Evolutionary conservation across 2,888 invertebrate species (phyloP), one percentile per base, ranked within the genome.

Genomic region (Plebejus melissa): DNA sequence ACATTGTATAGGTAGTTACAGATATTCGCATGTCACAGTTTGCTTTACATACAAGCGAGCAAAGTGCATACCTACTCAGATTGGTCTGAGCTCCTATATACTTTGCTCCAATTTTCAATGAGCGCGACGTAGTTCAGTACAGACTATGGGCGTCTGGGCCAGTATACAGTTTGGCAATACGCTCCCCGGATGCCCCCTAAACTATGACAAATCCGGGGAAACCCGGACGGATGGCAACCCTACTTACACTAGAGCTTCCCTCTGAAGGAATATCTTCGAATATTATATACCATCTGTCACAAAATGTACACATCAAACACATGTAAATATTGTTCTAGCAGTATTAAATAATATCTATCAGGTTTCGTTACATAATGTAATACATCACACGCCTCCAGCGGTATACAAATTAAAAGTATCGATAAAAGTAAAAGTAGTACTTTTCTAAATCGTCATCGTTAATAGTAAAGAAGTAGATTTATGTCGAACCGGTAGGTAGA

Each of bases 361-460:
- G 9, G 60, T 60, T 60, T 2, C 9, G 9, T 60, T 60, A 60
- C 28, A 4, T 71, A 28, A 50, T 2, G n/a, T 54, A 70, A 70
- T 41, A 41, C 70, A 70, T 4, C 38, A 46, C 41, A 46, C 71
- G 71, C 71, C 11, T n/a, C 22, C 4, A 41, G 71, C 71, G 22
- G 36, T 5, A 22, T 13, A 71, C 22, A 28, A 41, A 71, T 71
- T 71, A 71, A 71, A 22, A n/a, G 46, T 16, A 28, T 46, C 71
- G 46, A 71, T 46, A 72, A 72, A 72, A 72, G 72, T 72, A 72
- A 72, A 72, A 72, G 72, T 72, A 54, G 54, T 50, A 50, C 32
- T 41, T 50, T 71, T 71, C 71, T 41, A 22, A 54, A 50, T 72
- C 54, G 72, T 72, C 72, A 32, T 72, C 13, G 28, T 72, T 36